These are phyloP conservation scores for Pygoscelis antarcticus DNA, from an alignment of 2,113 vertebrate species.

Conservation along the genomic window DNA sequence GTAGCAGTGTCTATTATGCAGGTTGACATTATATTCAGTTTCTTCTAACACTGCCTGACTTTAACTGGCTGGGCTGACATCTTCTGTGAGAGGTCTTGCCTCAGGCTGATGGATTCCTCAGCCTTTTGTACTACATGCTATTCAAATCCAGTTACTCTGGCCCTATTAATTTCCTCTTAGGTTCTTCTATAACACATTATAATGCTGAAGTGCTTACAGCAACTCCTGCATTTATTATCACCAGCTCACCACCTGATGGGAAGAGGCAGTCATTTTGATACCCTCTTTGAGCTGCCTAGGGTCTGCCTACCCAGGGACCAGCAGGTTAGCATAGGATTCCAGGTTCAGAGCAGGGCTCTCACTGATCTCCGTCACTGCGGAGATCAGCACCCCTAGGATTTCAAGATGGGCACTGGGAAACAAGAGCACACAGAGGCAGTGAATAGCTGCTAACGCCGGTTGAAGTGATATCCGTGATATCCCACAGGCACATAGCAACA, in stretches of 20 bases:
- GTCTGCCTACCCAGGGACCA: neutral
- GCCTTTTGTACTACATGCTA: neutral
- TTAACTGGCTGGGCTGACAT: slow-evolving; percentile 32
- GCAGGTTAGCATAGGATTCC: accelerated
- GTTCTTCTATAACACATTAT: neutral
- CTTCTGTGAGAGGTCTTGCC: slow-evolving; percentile 28
- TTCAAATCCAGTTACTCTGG: neutral
- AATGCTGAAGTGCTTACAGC: neutral
- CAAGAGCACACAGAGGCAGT: neutral
- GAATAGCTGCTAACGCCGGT: accelerated
- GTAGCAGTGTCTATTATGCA: slow-evolving; percentile 7
- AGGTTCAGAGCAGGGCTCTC: neutral
- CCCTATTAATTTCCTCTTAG: slow-evolving; percentile 23
- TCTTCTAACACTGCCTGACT: neutral
- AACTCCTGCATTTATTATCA: neutral
- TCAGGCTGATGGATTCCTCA: slow-evolving; percentile 18
- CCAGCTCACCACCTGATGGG: neutral
- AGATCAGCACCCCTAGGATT: neutral
- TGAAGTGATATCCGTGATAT: neutral
- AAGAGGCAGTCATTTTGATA: neutral
- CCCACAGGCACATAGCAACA: accelerated
- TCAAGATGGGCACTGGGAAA: neutral
- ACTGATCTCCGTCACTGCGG: neutral
- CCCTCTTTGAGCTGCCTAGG: neutral
- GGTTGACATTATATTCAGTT: neutral